phyloP scores from a whole-genome alignment of 2,113 vertebrate genomes.

The Raja brachyura region DNA sequence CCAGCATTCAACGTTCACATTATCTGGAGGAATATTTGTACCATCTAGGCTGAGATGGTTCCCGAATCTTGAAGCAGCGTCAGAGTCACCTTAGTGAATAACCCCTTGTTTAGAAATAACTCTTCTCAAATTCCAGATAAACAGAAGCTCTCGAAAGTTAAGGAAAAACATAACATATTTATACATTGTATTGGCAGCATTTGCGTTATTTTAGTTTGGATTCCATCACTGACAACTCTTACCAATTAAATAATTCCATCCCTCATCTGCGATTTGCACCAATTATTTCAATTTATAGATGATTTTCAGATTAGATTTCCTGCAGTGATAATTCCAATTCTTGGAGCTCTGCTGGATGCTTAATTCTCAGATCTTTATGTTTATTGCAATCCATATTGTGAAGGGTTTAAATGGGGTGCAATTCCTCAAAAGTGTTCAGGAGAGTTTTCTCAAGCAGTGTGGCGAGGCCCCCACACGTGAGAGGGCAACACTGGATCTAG shows the following conservation, averaged over 20 bases:
- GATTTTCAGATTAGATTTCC: neutral
- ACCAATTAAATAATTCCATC: neutral
- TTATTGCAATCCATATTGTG: neutral
- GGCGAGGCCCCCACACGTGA: too few relatives aligned
- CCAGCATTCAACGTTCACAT: neutral
- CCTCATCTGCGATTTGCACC: neutral
- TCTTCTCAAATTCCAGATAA: neutral
- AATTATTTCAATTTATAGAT: neutral
- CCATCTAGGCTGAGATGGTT: neutral
- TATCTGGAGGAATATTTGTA: neutral
- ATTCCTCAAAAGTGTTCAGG: too few relatives aligned
- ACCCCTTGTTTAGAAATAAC: neutral
- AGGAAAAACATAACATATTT: neutral
- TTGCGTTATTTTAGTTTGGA: neutral
- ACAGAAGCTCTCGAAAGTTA: neutral
- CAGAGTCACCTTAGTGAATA: neutral
- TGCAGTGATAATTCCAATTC: neutral
- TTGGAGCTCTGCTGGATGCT: neutral
- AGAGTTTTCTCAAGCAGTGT: too few relatives aligned
- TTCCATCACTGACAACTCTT: neutral
- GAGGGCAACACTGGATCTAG: too few relatives aligned
- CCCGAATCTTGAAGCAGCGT: neutral
- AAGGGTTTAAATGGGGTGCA: too few relatives aligned
- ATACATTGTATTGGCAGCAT: neutral
- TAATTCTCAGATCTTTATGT: neutral